A percentile compares a stretch with the other conserved stretches of the same genome.
Conservation (phyloP, 2,888 invertebrate genomes). For the Pachycephus smyrnensis region DNA sequence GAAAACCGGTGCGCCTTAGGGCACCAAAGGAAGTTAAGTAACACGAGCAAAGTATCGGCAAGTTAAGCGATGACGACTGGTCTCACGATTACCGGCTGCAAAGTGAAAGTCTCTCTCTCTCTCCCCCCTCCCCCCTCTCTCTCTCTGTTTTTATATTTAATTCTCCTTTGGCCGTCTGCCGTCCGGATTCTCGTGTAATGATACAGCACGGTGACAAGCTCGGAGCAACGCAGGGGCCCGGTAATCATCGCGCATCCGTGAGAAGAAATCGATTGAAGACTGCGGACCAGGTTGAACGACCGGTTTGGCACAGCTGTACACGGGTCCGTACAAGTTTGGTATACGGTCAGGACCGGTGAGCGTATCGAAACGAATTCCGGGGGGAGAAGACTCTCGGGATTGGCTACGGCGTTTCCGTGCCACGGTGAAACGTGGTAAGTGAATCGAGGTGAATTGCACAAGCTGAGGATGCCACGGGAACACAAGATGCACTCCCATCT, state of each 20-base stretch:
- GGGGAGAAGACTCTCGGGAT: background rate
- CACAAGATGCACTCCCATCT: slow-evolving; percentile 51
- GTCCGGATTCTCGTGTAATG: background rate
- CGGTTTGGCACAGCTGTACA: slow-evolving; percentile 4
- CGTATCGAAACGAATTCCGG: background rate
- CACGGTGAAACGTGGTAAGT: slow-evolving; percentile 37
- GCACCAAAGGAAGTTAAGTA: slow-evolving; percentile 50
- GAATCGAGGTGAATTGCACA: slow-evolving; percentile 48
- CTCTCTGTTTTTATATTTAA: slow-evolving; percentile 7
- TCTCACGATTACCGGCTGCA: slow-evolving; percentile 49
- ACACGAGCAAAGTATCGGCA: slow-evolving; percentile 44
- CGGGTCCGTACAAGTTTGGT: slow-evolving; percentile 4
- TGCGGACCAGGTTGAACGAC: background rate
- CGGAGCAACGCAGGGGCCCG: background rate
- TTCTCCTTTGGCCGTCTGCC: background rate
- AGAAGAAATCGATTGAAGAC: background rate
- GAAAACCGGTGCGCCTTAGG: slow-evolving; percentile 26
- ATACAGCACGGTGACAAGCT: background rate
- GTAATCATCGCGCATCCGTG: background rate
- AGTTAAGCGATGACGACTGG: slow-evolving; percentile 50
- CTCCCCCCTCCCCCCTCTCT: slow-evolving; percentile 29
- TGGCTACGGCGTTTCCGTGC: slow-evolving; percentile 22
- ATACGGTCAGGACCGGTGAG: background rate
- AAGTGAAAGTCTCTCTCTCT: slow-evolving; percentile 56
- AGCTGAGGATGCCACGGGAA: slow-evolving; percentile 42